Base-by-base conservation (phyloP, 2,113 vertebrate species). In the Andinoacara biseriatus region DNA sequence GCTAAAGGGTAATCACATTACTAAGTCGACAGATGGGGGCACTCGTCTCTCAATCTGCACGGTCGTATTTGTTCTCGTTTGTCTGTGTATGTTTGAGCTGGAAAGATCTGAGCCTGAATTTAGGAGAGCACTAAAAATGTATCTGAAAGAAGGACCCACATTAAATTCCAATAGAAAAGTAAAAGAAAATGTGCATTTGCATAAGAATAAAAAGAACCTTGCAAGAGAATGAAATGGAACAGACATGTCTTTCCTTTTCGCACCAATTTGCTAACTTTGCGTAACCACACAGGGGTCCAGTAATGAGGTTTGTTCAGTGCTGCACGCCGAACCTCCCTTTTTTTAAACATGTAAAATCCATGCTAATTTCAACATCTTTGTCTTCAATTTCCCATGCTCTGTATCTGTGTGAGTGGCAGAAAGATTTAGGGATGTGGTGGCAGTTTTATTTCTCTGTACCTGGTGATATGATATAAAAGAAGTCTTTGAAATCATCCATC, bases 401-500 rank as follows among this genome's bases (percentile, higher is more conserved):
- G 63, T 22, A 17, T 31, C 35, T 49, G 2, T 75, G 26, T 17
- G n/a, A 17, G 31, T 13, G 14, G 31, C 40, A 46, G 20, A 58
- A 3, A 79, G 10, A 46, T 10, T 7, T 24, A 69, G 58, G 38
- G 18, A 76, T 7, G 56, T n/a, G 20, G 17, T n/a, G 24, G 26
- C 13, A 24, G 18, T n/a, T 22, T 78, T 26, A 40, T 18, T 35
- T 38, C 20, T 76, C 49, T 4, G 49, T 95, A 99, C 98, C 98
- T 92, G 98, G 98, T 17, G 98, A 99, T 91, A 99, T 99, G 89
- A 99, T 98, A 20, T 99, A 99, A 95, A 99, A 99, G 95, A 99
- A 99, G 76, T 99, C 98, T 95, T 99, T 99, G 88, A 99, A 99
- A 78, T 99, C 98, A 58, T 99, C 98, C 98, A 99, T 99, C 98